Evolutionary conservation across 2,888 invertebrate genomes (phyloP), one percentile per base, ranked within the genome.

Genomic region (Caradrina clavipalpis): DNA sequence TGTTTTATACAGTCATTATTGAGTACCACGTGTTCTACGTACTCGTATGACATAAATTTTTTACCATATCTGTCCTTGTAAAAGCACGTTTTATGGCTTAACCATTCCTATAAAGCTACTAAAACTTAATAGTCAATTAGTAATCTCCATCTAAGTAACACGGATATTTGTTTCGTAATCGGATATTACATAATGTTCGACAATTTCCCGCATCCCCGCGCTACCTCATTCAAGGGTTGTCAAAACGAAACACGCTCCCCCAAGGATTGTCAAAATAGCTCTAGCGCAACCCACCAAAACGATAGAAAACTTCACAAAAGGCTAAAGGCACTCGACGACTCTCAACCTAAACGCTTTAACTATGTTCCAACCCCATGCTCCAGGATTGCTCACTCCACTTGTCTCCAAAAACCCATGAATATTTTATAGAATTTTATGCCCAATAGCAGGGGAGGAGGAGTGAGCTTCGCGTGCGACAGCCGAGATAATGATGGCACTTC

Each of bases 401-500:
- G 92, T 96, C 95, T 96, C 95, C 95, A 92, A 94, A 95, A 95
- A 92, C 92, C 91, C 92, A 90, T 92, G 87, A 93, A 91, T 88
- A 88, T 91, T 91, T 90, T 87, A 92, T 84, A 86, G 91, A 86
- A 95, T 89, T 94, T 88, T 93, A 86, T 88, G 87, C 91, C 90
- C 86, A 92, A 89, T 83, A 73, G 70, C 81, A 72, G 75, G 82
- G 85, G 87, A 77, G 78, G 88, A 94, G 91, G 92, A 86, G 89
- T 88, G 86, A 91, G 84, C 87, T 92, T 93, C 35, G 87, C 88
- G 73, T 92, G 89, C 81, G 76, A 72, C 66, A 50, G 61, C 75
- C 91, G 88, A 93, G 96, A 95, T 96, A 95, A 96, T 95, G 95
- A 95, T 95, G 95, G 94, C 92, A 95, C 95, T 96, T 94, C 92